phyloP scores from a whole-genome alignment of 2,797 vertebrate species.

The Furcifer pardalis region DNA sequence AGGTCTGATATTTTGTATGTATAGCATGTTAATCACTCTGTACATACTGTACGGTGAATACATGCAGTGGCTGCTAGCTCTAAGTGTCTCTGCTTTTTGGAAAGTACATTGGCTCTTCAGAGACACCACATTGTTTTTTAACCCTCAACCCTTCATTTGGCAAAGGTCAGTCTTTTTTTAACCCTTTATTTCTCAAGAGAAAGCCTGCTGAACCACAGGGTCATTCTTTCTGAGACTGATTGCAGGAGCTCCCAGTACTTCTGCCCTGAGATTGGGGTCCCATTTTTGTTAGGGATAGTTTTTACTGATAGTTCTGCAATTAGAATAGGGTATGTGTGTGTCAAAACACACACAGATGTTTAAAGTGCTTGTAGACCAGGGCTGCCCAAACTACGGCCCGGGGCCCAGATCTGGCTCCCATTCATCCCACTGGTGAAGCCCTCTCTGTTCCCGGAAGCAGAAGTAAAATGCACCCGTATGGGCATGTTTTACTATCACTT shows the following conservation, averaged over 20 bases:
- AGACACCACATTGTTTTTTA: background rate
- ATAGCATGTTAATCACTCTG: too few species aligned
- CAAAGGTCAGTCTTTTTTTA: background rate
- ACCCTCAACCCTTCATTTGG: background rate
- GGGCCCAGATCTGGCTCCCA: too few species aligned
- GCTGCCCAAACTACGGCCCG: too few species aligned
- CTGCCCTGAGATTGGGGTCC: background rate
- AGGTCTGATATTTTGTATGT: background rate
- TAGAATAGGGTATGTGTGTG: too few species aligned
- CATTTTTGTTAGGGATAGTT: background rate
- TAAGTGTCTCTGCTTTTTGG: background rate
- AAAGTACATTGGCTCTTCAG: background rate
- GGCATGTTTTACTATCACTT: too few species aligned
- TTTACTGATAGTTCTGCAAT: background rate
- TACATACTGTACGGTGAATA: too few species aligned
- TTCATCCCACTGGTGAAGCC: too few species aligned
- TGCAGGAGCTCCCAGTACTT: background rate
- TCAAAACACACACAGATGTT: too few species aligned
- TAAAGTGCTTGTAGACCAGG: too few species aligned
- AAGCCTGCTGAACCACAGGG: background rate
- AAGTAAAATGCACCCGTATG: too few species aligned
- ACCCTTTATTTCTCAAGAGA: background rate
- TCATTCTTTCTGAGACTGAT: background rate
- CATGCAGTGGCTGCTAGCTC: too few species aligned
- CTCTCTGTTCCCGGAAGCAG: too few species aligned